Evolutionary conservation across 1,140 invertebrate species (phyloP), one percentile per base, ranked within the genome.

Genomic region (Bathynomus jamesi): DNA sequence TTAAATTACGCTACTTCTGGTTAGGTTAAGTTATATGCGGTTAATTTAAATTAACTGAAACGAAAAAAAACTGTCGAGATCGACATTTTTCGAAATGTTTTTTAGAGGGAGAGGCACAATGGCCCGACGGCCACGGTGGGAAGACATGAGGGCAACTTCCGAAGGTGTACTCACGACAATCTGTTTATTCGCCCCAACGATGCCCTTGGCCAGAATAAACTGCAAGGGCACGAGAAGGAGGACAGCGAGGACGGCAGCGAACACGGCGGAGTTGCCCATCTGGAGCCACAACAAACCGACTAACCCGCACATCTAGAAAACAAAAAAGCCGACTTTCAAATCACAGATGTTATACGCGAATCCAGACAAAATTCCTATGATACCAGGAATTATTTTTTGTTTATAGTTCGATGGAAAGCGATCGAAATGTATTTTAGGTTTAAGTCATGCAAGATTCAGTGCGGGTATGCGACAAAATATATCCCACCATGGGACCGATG

Each of bases 231-330:
- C 89, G 80, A 91, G 87, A 24, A 87, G 81, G 1, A 88, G 71
- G 46, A 91, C 87, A 72, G 88, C 89, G n/a, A 85, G 84, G 65
- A 86, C 81, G 17, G 90, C 87, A 11, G 91, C 91, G 76, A 92
- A 87, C 29, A 93, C 85, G 21, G 91, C 91, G 81, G 90, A 91
- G 30, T 88, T 80, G 11, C 92, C 91, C 71, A 94, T 81, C 82
- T 92, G 90, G 13, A 86, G 81, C 78, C 92, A 91, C 28, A 94
- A 82, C 46, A 94, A 80, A 78, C 87, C 87, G 80, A 94, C 85
- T 46, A 92, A 86, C 13, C 90, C 83, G 0, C 80, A 77, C 76
- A 93, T 87, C 91, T 93, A 80, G 31, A 86, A 85, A 70, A 64
- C 21, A 32, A n/a, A n/a, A n/a, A n/a, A n/a, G n/a, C n/a, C n/a